phyloP scores from a whole-genome alignment of 2,113 vertebrate genomes.

The Catharus fuscescens region DNA sequence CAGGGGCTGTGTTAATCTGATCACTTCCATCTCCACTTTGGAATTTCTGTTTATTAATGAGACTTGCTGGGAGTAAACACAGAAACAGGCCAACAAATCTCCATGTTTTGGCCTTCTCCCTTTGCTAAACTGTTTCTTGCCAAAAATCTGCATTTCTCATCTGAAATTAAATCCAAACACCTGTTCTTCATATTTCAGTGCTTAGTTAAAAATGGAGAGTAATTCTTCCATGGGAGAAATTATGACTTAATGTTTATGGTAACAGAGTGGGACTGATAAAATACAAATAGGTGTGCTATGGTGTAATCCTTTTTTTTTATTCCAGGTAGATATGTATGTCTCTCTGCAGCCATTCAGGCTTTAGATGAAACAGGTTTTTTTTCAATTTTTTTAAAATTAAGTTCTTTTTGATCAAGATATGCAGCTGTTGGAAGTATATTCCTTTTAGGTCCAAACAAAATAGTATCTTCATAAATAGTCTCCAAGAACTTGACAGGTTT shows the following conservation, averaged over 20 bases:
- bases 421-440: neutral
- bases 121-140: slow-evolving; percentile 29
- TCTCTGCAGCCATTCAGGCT: neutral
- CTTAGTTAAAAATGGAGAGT: slow-evolving; percentile 31
- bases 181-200: slow-evolving; percentile 63
- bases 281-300: neutral
- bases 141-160: slow-evolving; percentile 66
- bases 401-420: neutral
- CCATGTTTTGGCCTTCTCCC: neutral
- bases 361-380: neutral
- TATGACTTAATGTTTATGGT: slow-evolving; percentile 29
- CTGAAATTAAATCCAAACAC: slow-evolving; percentile 56
- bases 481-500: neutral
- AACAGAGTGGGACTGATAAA: neutral
- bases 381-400: neutral
- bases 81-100: neutral
- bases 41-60: neutral
- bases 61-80: slow-evolving; percentile 30
- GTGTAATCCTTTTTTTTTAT: neutral
- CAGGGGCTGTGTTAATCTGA: neutral
- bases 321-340: neutral
- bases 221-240: slow-evolving; percentile 9
- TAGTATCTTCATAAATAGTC: neutral
- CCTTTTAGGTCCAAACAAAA: neutral
- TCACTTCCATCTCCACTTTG: neutral